A percentile compares a stretch with the other conserved stretches of the same genome.
phyloP scores from a whole-genome alignment of 1,140 invertebrate genomes.

The Carcinoscorpius rotundicauda region DNA sequence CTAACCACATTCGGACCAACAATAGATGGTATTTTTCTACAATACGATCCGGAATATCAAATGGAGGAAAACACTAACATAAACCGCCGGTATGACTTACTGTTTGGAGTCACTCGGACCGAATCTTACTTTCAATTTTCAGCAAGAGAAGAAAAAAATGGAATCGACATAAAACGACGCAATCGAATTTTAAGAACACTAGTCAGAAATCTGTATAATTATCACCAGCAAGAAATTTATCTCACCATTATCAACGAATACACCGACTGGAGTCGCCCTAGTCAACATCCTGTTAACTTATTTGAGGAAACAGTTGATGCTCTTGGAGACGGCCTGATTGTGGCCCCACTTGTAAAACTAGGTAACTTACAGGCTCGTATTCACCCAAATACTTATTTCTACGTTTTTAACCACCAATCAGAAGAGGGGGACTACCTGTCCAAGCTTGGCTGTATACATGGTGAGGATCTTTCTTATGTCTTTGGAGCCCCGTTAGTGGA shows the following conservation, averaged over 20 bases:
- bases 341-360: conserved; percentile 81
- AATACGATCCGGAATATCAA: conserved; percentile 29
- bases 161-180: conserved; percentile 65
- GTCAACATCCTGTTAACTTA: conserved; percentile 82
- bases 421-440: conserved; percentile 76
- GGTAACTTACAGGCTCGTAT: conserved; percentile 60
- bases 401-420: conserved; percentile 88
- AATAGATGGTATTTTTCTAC: conserved; percentile 24
- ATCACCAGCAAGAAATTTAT: conserved; percentile 56
- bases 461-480: conserved; percentile 83
- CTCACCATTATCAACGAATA: conserved; percentile 96
- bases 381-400: conserved; percentile 60
- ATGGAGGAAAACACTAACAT: conserved; percentile 17
- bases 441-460: conserved; percentile 75
- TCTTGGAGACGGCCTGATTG: conserved; percentile 81
- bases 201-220: conserved; percentile 47
- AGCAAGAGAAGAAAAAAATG: conserved; percentile 78
- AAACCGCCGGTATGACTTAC: conserved; percentile 60
- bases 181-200: conserved; percentile 88
- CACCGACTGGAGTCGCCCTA: conserved; percentile 88
- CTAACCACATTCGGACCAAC: conserved; percentile 8
- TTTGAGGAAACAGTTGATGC: conserved; percentile 84
- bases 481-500: conserved; percentile 70
- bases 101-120: conserved; percentile 83
- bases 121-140: conserved; percentile 81